A percentile compares a stretch with the other conserved stretches of the same genome.
These are phyloP conservation scores for Altica lythri DNA, from an alignment of 2,888 invertebrate genomes.

Conservation along the genomic window DNA sequence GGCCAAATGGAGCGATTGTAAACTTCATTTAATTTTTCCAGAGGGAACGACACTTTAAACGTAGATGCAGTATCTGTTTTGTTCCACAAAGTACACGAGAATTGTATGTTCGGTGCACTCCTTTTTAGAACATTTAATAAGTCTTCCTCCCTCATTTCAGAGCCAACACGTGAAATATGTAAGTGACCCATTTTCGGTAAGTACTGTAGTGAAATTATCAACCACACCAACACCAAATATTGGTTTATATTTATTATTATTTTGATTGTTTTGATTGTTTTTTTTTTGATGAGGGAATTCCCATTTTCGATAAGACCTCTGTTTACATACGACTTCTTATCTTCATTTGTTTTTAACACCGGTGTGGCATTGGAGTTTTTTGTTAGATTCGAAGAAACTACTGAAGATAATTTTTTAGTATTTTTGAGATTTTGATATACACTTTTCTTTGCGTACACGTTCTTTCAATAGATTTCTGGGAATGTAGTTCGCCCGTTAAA, in stretches of 20 bases:
- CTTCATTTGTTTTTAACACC: not conserved
- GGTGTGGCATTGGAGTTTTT: not conserved
- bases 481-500: no score
- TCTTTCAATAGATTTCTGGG: no score
- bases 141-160: not conserved
- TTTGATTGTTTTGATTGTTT: not conserved
- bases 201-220: not conserved
- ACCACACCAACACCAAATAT: slow-evolving; percentile 1
- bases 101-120: slow-evolving; percentile 1
- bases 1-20: slow-evolving; percentile 13
- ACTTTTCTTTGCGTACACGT: no score
- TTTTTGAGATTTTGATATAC: no score
- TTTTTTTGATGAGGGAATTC: not conserved
- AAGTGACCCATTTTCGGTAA: slow-evolving; percentile 12
- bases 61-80: slow-evolving; percentile 2
- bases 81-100: slow-evolving; percentile 5
- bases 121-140: slow-evolving; percentile 1
- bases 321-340: not conserved
- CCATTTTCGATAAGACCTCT: not conserved
- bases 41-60: slow-evolving; percentile 9
- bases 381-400: not conserved
- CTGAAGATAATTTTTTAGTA: not conserved
- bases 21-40: slow-evolving; percentile 4
- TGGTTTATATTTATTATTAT: slow-evolving; percentile 12
- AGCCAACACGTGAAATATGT: slow-evolving; percentile 4